phyloP scores from a whole-genome alignment of 2,797 vertebrate species.

The Podargus strigoides region DNA sequence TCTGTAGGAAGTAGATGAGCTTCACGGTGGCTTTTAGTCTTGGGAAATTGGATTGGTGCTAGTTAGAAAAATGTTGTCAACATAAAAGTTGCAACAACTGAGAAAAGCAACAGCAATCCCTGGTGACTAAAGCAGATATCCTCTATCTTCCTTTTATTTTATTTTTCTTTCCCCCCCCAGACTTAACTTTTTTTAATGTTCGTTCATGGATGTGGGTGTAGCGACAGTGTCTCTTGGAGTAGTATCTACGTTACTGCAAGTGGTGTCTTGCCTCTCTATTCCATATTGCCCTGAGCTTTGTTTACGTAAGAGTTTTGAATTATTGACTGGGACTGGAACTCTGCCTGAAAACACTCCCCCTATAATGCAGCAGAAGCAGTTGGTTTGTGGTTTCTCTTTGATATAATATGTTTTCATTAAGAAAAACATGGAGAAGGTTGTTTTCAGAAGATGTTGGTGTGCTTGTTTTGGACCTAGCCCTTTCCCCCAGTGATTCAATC shows the following conservation, averaged over 20 bases:
- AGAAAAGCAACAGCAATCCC: too few species aligned
- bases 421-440: neutral
- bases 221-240: neutral
- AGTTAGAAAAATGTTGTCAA: neutral
- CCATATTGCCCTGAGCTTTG: conserved; percentile 23
- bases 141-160: neutral
- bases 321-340: conserved; percentile 22
- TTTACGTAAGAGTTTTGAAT: conserved; percentile 2
- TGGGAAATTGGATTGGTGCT: neutral
- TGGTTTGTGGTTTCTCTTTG: conserved; percentile 51
- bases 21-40: neutral
- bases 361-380: neutral
- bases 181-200: neutral
- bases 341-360: neutral
- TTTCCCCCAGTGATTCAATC: conserved; percentile 5
- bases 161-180: neutral
- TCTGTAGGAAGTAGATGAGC: neutral
- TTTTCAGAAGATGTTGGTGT: neutral
- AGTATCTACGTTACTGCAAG: neutral
- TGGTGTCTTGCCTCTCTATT: neutral
- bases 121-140: neutral
- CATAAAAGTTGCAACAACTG: too few species aligned
- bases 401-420: conserved; percentile 22
- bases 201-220: neutral
- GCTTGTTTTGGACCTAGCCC: neutral